phyloP scores from a whole-genome alignment of 2,888 invertebrate genomes.

The Microctonus hyperodae region DNA sequence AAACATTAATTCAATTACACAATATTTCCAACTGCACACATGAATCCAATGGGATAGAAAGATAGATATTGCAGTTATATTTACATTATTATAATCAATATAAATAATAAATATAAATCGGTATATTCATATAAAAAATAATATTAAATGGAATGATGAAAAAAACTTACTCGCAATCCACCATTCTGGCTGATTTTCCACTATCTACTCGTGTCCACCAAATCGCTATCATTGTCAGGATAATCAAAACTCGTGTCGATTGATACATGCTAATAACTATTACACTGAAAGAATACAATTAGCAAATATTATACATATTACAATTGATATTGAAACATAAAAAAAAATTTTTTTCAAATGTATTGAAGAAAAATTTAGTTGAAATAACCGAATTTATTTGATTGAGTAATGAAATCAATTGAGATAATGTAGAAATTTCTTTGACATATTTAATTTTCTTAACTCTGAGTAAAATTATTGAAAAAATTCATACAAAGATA shows the following conservation, averaged over 20 bases:
- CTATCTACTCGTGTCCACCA: slow-evolving; percentile 44
- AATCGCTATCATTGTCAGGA: slow-evolving; percentile 43
- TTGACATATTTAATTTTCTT: too few relatives aligned
- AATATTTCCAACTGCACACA: too few relatives aligned
- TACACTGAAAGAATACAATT: slow-evolving; percentile 42
- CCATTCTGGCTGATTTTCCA: slow-evolving; percentile 30
- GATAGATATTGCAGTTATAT: too few relatives aligned
- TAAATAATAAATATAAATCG: neutral
- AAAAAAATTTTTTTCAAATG: too few relatives aligned
- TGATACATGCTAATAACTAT: slow-evolving; percentile 41
- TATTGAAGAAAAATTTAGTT: too few relatives aligned
- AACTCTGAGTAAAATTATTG: too few relatives aligned
- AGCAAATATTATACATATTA: neutral
- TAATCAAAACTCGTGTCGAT: slow-evolving; percentile 39
- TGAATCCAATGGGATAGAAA: too few relatives aligned
- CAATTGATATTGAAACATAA: neutral
- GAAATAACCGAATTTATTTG: too few relatives aligned
- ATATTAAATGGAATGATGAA: neutral
- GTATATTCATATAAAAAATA: neutral
- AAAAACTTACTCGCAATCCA: slow-evolving; percentile 50
- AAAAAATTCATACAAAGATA: too few relatives aligned
- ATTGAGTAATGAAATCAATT: too few relatives aligned
- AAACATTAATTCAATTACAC: slow-evolving; percentile 11
- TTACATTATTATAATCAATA: neutral
- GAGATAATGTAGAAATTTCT: too few relatives aligned